Evolutionary conservation across 2,797 vertebrate species (phyloP), one percentile per base, ranked within the genome.

Genomic region (Sarcoramphus papa): DNA sequence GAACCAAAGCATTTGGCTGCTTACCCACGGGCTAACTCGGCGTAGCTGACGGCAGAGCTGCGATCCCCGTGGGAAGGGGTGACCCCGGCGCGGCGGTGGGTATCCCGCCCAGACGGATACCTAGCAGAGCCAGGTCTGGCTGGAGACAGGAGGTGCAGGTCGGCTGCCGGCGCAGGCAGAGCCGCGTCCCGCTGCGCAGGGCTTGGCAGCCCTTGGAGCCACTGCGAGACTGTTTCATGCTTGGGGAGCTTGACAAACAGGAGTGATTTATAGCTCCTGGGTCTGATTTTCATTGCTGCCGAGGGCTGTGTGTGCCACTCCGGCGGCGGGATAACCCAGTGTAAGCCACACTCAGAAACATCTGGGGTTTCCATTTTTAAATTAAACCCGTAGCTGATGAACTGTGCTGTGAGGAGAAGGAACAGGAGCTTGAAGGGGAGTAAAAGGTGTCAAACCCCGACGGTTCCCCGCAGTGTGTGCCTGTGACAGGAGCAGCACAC

Each of bases 91-190:
- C 0, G 7, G 78, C 1, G 3, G 3, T 9, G 70, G 69, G 14
- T 14, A 0, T 67, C 74, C 62, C 3, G 1, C 10, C 78, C 12
- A 4, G 40, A 7, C 0, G 0, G 37, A 5, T 13, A 18, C 1
- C 4, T 3, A 10, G 53, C 24, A 3, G 18, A 56, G 33, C 24
- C 59, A 7, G 50, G 33, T 16, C 82, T 37, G 70, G 60, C 83
- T 48, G 37, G 5, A 70, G 84, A 12, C 11, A 5, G 78, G 64
- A 31, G 45, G 18, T 7, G 41, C 64, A 3, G 14, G 53, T 10
- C 30, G 2, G 30, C 77, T 59, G 76, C 54, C 7, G 1, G 9
- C 8, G 8, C 40, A 14, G 59, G 68, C 73, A n/a, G 73, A 90
- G 27, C 70, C 37, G 1, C 25, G 18, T 70, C 74, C 63, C 15